These are phyloP conservation scores for Peribatodes rhomboidaria DNA, from an alignment of 2,888 invertebrate genomes.

Conservation along the genomic window DNA sequence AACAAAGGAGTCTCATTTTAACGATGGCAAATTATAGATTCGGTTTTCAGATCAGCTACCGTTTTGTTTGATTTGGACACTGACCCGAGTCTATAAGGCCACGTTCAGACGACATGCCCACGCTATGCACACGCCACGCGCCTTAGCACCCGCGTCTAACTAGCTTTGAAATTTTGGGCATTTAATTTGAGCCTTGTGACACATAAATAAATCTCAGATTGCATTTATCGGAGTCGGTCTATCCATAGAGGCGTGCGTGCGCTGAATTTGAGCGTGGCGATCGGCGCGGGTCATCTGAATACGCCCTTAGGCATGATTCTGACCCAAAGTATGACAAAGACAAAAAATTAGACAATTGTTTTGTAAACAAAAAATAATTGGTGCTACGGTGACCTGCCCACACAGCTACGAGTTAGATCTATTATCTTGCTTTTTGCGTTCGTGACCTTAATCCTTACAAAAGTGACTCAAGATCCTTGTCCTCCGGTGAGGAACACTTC, in stretches of 20 bases:
- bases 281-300: too few relatives aligned
- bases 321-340: neutral
- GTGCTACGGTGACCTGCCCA: slow-evolving; percentile 20
- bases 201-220: too few relatives aligned
- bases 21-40: slow-evolving; percentile 1
- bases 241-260: too few relatives aligned
- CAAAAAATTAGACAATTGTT: slow-evolving; percentile 5
- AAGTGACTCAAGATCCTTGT: slow-evolving; percentile 65
- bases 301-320: neutral
- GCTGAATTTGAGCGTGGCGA: too few relatives aligned
- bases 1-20: slow-evolving; percentile 4
- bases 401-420: slow-evolving; percentile 39
- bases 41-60: slow-evolving; percentile 1
- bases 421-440: slow-evolving; percentile 62
- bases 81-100: slow-evolving; percentile 9
- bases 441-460: slow-evolving; percentile 65
- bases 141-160: too few relatives aligned
- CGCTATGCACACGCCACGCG: too few relatives aligned
- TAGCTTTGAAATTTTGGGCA: too few relatives aligned
- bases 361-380: slow-evolving; percentile 27
- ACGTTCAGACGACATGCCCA: too few relatives aligned
- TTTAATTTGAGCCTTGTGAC: too few relatives aligned
- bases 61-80: slow-evolving; percentile 4
- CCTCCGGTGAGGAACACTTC: slow-evolving; percentile 57
- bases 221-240: too few relatives aligned